Conservation (phyloP, 2,797 vertebrate species). For the Melanotaenia parkinsoni region DNA sequence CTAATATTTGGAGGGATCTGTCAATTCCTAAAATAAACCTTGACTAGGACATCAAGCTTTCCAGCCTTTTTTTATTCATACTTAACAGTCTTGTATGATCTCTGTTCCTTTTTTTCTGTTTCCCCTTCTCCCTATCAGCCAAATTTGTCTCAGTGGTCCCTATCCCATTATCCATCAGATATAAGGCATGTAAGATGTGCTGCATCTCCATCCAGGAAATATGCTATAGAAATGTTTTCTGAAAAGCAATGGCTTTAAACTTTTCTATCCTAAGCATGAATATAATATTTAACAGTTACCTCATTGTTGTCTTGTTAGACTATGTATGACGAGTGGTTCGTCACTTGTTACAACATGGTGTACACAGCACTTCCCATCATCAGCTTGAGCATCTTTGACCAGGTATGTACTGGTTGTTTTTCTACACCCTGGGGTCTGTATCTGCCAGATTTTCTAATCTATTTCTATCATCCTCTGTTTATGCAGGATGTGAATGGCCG, state of each 20-base stretch:
- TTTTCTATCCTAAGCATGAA: too few species aligned
- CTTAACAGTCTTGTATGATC: not conserved
- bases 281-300: too few species aligned
- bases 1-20: too few species aligned
- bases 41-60: too few species aligned
- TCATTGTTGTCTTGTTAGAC: not conserved
- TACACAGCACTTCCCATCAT: constrained; percentile 94
- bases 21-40: too few species aligned
- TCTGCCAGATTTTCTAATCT: not conserved
- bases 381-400: constrained; percentile 93
- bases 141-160: not conserved
- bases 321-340: constrained; percentile 28
- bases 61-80: too few species aligned
- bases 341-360: constrained; percentile 22
- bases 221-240: too few species aligned
- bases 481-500: constrained; percentile 91
- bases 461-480: not conserved
- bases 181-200: not conserved
- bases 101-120: not conserved
- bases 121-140: not conserved
- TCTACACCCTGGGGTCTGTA: not conserved
- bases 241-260: too few species aligned
- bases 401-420: constrained; percentile 79
- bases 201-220: not conserved
- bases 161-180: not conserved